phyloP scores from a whole-genome alignment of 2,113 vertebrate species.

The Neolamprologus toae region DNA sequence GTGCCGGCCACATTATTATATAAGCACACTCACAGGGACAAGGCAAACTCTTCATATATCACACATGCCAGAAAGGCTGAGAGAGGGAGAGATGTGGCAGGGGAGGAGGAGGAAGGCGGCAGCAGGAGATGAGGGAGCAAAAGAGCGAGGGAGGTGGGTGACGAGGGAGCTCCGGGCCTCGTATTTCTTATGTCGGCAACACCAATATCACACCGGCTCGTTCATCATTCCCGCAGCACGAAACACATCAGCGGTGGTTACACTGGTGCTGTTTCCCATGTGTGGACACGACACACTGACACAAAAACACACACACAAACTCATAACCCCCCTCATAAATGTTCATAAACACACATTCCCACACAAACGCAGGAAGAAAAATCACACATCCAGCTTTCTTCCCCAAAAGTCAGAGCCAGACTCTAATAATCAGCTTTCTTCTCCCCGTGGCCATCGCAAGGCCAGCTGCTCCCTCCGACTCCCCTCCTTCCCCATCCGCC shows the following conservation, averaged over 20 bases:
- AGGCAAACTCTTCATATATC: conserved; percentile 67
- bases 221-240: conserved; percentile 34
- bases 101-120: background rate
- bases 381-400: background rate
- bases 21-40: conserved; percentile 64
- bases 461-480: conserved; percentile 52
- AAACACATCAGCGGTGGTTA: conserved; percentile 17
- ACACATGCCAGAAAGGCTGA: conserved; percentile 20
- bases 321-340: conserved; percentile 15
- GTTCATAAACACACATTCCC: background rate
- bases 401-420: conserved; percentile 14
- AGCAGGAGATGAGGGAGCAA: background rate
- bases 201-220: conserved; percentile 36
- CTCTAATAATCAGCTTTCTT: conserved; percentile 54
- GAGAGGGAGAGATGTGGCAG: background rate
- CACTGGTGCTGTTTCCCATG: background rate
- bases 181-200: conserved; percentile 37
- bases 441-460: conserved; percentile 32
- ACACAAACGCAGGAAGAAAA: background rate
- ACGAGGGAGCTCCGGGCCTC: conserved; percentile 21
- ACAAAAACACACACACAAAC: background rate
- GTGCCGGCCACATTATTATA: conserved; percentile 57
- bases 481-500: background rate
- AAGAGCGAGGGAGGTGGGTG: background rate
- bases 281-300: background rate